Evolutionary conservation across 2,113 vertebrate species (phyloP).

Genomic region (Cichladusa arquata): DNA sequence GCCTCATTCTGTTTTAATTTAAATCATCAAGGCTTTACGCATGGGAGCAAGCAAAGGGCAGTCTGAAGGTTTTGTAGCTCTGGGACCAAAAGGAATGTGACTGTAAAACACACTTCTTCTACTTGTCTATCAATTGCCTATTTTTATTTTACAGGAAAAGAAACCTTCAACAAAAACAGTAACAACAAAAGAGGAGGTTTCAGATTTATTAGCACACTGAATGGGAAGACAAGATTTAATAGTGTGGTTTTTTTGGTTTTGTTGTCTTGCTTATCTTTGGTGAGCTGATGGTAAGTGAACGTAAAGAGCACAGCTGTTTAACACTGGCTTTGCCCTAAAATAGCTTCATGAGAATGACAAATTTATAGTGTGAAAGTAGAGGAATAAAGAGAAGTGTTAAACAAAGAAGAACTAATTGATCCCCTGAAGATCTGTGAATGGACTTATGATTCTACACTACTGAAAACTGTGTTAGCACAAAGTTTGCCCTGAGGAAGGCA

Average conservation of each 20-base stretch:
- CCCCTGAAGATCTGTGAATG: not conserved
- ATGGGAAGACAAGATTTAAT: not conserved
- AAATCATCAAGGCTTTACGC: not conserved
- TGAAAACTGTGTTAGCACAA: not conserved
- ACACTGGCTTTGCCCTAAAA: not conserved
- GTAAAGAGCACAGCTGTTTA: not conserved
- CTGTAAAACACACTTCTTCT: not conserved
- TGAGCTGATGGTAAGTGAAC: not conserved
- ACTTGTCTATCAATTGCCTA: not conserved
- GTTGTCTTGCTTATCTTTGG: not conserved
- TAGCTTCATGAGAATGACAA: not conserved
- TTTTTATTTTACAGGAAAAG: conserved; percentile 5
- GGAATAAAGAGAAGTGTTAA: not conserved
- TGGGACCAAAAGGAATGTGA: conserved; percentile 43
- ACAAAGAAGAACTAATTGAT: not conserved
- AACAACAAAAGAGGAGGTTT: not conserved
- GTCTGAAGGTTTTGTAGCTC: conserved; percentile 15
- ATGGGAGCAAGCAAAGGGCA: conserved; percentile 26
- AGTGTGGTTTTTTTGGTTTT: not conserved
- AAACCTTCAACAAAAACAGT: not conserved
- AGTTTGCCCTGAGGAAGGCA: not conserved
- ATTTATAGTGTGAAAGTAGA: not conserved
- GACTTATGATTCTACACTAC: not conserved
- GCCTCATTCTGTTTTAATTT: conserved; percentile 27
- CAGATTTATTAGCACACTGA: not conserved